These are phyloP conservation scores for Corvus moneduloides DNA, from an alignment of 2,113 vertebrate genomes.

Conservation along the genomic window DNA sequence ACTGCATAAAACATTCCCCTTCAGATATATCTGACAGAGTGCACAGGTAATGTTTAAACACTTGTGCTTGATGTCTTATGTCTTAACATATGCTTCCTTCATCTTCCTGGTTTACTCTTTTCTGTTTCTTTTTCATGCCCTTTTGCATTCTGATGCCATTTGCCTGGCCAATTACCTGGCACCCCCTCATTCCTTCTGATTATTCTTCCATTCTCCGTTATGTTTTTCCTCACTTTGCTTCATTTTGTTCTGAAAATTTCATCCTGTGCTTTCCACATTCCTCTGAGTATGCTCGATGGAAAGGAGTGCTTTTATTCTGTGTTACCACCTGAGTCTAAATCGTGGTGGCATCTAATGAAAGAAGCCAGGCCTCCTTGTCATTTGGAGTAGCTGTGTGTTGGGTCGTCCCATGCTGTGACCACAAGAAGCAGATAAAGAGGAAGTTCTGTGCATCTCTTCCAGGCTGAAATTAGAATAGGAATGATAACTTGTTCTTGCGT, in stretches of 20 bases:
- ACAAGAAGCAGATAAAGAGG: background rate
- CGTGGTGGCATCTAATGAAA: background rate
- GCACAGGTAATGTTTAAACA: slow-evolving; percentile 49
- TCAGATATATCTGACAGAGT: slow-evolving; percentile 42
- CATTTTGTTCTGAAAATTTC: background rate
- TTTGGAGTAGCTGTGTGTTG: background rate
- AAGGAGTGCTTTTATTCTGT: background rate
- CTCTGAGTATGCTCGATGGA: background rate
- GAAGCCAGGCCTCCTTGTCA: background rate
- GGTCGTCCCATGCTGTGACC: background rate
- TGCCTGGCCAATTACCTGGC: background rate
- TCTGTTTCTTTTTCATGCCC: background rate
- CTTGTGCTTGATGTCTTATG: background rate
- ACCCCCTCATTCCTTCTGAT: background rate
- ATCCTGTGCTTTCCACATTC: background rate
- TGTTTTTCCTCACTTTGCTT: background rate
- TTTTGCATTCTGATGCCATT: background rate
- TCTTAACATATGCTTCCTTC: background rate
- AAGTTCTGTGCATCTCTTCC: background rate
- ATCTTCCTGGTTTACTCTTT: background rate
- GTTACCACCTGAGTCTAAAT: background rate
- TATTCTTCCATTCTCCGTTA: background rate
- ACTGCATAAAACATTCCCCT: slow-evolving; percentile 47
- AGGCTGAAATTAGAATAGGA: background rate
- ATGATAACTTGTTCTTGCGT: background rate